phyloP scores from a whole-genome alignment of 2,113 vertebrate species.

The Apus apus region DNA sequence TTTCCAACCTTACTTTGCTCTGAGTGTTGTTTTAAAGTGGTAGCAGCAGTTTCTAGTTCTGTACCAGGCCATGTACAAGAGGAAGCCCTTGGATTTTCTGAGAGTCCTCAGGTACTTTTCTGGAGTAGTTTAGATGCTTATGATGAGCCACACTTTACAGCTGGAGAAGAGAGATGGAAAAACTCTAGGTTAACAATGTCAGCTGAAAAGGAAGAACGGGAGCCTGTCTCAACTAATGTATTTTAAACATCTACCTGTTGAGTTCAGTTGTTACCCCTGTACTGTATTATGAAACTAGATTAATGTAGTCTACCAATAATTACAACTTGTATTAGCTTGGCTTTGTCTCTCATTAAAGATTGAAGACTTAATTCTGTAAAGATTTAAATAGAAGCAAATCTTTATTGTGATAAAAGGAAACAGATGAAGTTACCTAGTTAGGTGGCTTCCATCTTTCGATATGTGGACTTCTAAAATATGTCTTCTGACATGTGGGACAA shows the following conservation, averaged over 20 bases:
- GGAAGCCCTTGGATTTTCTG: neutral
- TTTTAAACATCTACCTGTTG: neutral
- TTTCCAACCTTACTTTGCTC: neutral
- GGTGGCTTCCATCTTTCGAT: neutral
- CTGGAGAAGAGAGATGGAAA: neutral
- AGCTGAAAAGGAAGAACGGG: neutral
- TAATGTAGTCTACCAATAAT: neutral
- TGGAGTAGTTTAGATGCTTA: neutral
- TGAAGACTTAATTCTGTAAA: conserved; percentile 4
- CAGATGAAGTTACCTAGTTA: neutral
- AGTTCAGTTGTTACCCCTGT: neutral
- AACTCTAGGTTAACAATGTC: neutral
- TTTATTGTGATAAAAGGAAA: neutral
- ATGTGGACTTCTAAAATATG: neutral
- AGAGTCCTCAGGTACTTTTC: neutral
- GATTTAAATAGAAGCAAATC: conserved; percentile 23
- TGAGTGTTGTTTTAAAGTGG: accelerated
- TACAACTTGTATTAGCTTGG: neutral
- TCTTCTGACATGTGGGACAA: neutral
- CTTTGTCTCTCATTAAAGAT: conserved; percentile 8
- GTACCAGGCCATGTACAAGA: neutral
- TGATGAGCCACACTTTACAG: neutral
- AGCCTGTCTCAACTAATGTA: neutral
- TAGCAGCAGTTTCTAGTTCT: neutral
- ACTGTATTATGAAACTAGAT: neutral